Base-by-base conservation (phyloP, 1,140 invertebrate genomes). In the Drosophila repletoides region DNA sequence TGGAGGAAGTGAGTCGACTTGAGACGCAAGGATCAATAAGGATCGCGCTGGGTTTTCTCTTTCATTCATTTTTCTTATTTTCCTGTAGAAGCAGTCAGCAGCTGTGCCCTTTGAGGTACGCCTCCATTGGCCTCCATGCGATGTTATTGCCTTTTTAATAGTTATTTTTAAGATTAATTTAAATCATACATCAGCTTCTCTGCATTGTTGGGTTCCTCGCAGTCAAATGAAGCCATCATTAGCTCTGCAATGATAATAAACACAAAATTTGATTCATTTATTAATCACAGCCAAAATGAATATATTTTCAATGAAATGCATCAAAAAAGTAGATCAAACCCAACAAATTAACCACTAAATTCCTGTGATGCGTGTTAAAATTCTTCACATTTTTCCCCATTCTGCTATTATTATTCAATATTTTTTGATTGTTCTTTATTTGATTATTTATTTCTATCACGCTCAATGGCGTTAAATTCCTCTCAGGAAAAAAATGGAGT, bases 151-250 rank as follows among this genome's bases (percentile, higher is more conserved):
- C 46, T 29, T 24, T 24, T n/a, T 2, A 17, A n/a, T 34, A 24
- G 6, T 56, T n/a, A 15, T 21, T 12, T 24, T 12, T 22, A 3
- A 48, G 34, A 17, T 29, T 86, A 89, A 60, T 89, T 89, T 19
- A 89, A 69, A 68, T 89, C 88, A 58, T 89, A 89, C 88, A 89
- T 89, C 3, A 89, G 74, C 60, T 89, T 89, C 43, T 89, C 88
- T 4, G 88, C 88, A 64, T 89, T 88, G 41, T 89, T 89, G 5
- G 88, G 84, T 56, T 87, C 88, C 56, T 89, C 88, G 59, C 88
- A 89, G 49, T 87, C 88, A 29, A 89, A 89, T 17, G 88, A 89
- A 21, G 88, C 88, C 88, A 89, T 89, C 88, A 89, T 89, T 14
- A 89, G 69, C 56, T 89, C 88, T 89, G 84, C 0, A 88, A 83